phyloP scores from a whole-genome alignment of 2,888 invertebrate genomes.

The Melanargia galathea region DNA sequence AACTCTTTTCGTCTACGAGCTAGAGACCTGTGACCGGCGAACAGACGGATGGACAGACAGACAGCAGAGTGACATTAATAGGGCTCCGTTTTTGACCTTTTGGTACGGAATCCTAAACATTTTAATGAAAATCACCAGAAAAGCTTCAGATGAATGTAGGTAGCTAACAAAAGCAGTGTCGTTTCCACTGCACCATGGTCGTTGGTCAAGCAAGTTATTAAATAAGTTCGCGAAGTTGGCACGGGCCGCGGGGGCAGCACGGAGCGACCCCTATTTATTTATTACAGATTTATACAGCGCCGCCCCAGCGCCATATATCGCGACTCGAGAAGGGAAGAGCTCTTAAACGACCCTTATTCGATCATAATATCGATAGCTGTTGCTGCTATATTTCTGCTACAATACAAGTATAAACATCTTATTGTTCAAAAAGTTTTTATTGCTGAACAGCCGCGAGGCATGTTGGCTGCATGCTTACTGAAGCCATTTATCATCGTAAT shows the following conservation, averaged over 20 bases:
- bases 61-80: no score
- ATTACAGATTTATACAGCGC: constrained; percentile 61
- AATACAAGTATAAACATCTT: not conserved
- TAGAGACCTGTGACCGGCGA: no score
- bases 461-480: no score
- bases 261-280: constrained; percentile 61
- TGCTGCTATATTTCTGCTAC: not conserved
- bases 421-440: not conserved
- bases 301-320: constrained; percentile 45
- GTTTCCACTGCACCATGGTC: not conserved
- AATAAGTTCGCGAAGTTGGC: constrained; percentile 35
- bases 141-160: no score
- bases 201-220: constrained; percentile 14
- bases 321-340: constrained; percentile 11
- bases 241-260: constrained; percentile 38
- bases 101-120: no score
- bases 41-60: no score
- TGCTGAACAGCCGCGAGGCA: not conserved
- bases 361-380: not conserved
- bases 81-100: no score
- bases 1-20: no score
- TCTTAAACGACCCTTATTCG: constrained; percentile 3
- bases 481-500: no score
- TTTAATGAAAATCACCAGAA: no score
- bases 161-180: not conserved